These are phyloP conservation scores for Gonocerus acuteangulatus DNA, from an alignment of 2,888 invertebrate genomes.

Conservation along the genomic window DNA sequence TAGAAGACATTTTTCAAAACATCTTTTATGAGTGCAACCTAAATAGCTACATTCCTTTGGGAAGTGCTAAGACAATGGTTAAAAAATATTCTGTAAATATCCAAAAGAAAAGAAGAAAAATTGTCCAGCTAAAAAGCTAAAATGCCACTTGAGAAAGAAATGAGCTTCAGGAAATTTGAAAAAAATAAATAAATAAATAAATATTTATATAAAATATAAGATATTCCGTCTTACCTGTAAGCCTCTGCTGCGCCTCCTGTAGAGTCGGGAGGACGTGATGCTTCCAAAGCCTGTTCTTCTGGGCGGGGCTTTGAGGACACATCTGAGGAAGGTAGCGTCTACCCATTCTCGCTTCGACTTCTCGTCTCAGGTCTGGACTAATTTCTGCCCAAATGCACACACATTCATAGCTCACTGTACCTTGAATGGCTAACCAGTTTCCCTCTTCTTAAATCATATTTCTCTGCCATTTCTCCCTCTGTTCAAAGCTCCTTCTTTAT, in stretches of 20 bases:
- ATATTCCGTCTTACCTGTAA: constrained; percentile 55
- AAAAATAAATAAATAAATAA: too few relatives aligned
- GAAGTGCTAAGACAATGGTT: too few relatives aligned
- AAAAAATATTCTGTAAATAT: too few relatives aligned
- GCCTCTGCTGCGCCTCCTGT: constrained; percentile 51
- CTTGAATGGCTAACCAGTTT: constrained; percentile 2
- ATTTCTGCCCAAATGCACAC: constrained; percentile 56
- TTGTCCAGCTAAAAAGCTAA: too few relatives aligned
- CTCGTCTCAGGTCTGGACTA: constrained; percentile 80
- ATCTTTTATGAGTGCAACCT: too few relatives aligned
- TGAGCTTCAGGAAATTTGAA: too few relatives aligned
- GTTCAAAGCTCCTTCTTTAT: not conserved
- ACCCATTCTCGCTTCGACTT: constrained; percentile 82
- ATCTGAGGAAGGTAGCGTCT: constrained; percentile 58
- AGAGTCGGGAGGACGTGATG: constrained; percentile 54
- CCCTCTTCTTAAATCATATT: constrained; percentile 38
- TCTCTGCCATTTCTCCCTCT: not conserved
- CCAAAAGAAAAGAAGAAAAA: too few relatives aligned
- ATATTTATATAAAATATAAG: too few relatives aligned
- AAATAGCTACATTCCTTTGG: too few relatives aligned
- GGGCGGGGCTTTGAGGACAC: not conserved
- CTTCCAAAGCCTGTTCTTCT: constrained; percentile 34
- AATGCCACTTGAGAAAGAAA: too few relatives aligned
- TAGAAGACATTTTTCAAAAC: too few relatives aligned
- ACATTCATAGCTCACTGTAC: constrained; percentile 3